These are phyloP conservation scores for Achroia grisella DNA, from an alignment of 1,140 invertebrate genomes.

Conservation along the genomic window DNA sequence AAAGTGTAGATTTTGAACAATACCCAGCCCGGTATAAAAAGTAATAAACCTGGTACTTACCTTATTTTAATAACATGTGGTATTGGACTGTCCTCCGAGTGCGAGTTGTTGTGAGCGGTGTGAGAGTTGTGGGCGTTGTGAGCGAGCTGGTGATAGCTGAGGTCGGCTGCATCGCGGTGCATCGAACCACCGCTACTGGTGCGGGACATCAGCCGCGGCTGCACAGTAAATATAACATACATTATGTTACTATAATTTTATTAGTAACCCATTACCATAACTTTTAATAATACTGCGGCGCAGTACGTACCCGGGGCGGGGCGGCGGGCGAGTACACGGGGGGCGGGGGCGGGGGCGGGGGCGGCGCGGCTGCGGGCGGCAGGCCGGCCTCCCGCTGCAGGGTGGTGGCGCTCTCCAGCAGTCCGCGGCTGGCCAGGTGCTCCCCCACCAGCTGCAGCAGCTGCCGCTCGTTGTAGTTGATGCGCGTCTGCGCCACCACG, in stretches of 20 bases:
- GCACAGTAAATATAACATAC: conserved; percentile 6
- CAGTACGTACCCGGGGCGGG: conserved; percentile 39
- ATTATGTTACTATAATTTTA: too few species aligned
- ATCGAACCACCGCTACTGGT: conserved; percentile 24
- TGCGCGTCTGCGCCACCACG: conserved; percentile 96
- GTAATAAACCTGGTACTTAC: too few species aligned
- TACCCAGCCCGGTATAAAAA: too few species aligned
- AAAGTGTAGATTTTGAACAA: too few species aligned
- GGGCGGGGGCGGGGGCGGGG: conserved; percentile 65
- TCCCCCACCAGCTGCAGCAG: conserved; percentile 93
- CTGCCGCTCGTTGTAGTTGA: conserved; percentile 94
- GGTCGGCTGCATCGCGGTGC: conserved; percentile 21
- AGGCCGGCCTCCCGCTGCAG: conserved; percentile 87
- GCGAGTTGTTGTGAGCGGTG: conserved; percentile 13
- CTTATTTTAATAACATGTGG: conserved; percentile 47
- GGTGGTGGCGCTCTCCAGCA: conserved; percentile 80
- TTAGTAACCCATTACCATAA: too few species aligned
- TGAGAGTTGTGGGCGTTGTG: conserved; percentile 23
- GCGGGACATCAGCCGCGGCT: conserved; percentile 42
- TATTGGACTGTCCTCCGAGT: conserved; percentile 27
- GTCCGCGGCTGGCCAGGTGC: conserved; percentile 87
- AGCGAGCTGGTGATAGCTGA: too few species aligned
- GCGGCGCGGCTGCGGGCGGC: conserved; percentile 58
- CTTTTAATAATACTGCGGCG: too few species aligned
- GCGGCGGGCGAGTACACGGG: conserved; percentile 77